Conservation (phyloP, 2,888 invertebrate species). For the Plemyria rubiginata region DNA sequence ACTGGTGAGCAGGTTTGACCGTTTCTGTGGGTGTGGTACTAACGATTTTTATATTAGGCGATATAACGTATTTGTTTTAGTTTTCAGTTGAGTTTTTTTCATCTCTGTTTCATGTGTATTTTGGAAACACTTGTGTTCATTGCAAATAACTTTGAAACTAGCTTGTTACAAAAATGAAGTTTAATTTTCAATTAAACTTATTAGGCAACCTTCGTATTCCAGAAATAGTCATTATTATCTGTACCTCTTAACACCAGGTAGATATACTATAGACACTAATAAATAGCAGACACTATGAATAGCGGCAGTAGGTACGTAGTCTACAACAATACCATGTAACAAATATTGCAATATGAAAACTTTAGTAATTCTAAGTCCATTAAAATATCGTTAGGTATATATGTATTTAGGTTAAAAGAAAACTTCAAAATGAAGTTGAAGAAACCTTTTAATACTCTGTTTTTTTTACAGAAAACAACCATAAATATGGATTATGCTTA, state of each 20-base stretch:
- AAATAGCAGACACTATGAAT: too few species aligned
- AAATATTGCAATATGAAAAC: slow-evolving; percentile 23
- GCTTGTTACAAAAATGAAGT: too few species aligned
- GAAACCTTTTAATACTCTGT: slow-evolving; percentile 45
- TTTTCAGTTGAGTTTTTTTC: neutral
- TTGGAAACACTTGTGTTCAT: too few species aligned
- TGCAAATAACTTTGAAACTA: too few species aligned
- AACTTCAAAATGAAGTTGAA: slow-evolving; percentile 45
- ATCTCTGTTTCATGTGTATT: too few species aligned
- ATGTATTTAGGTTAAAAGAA: slow-evolving; percentile 36
- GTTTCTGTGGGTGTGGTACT: slow-evolving; percentile 35
- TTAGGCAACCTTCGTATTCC: too few species aligned
- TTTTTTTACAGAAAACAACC: slow-evolving; percentile 53
- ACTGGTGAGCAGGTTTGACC: slow-evolving; percentile 56
- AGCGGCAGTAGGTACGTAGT: too few species aligned
- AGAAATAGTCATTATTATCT: too few species aligned
- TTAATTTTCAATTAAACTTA: too few species aligned
- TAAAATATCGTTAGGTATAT: slow-evolving; percentile 22
- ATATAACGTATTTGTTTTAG: neutral
- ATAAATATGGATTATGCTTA: slow-evolving; percentile 60
- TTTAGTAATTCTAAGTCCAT: slow-evolving; percentile 37
- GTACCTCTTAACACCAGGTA: too few species aligned
- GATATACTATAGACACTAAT: too few species aligned
- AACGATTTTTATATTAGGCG: slow-evolving; percentile 24
- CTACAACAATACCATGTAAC: neutral